phyloP scores from a whole-genome alignment of 2,888 invertebrate species.

The Xylophagus ater region DNA sequence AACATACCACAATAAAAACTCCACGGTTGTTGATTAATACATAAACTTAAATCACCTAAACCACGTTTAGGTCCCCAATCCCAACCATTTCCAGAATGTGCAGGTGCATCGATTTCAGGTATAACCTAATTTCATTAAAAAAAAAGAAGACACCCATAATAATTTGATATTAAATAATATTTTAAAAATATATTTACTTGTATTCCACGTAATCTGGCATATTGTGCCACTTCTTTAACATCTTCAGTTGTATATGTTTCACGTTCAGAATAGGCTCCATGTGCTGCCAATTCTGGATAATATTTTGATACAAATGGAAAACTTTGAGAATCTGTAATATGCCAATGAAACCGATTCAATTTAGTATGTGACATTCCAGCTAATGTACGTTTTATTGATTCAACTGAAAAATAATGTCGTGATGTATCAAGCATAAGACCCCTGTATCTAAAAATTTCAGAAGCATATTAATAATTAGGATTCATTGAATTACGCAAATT shows the following conservation, averaged over 20 bases:
- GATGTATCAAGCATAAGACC: slow-evolving; percentile 87
- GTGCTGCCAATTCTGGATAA: slow-evolving; percentile 65
- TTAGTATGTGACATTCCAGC: slow-evolving; percentile 85
- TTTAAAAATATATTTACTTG: slow-evolving; percentile 66
- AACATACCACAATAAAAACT: slow-evolving; percentile 55
- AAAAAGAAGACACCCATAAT: neutral
- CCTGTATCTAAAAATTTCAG: slow-evolving; percentile 50
- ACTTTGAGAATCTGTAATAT: slow-evolving; percentile 81
- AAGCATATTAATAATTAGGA: slow-evolving; percentile 1
- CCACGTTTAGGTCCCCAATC: slow-evolving; percentile 67
- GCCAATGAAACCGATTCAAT: slow-evolving; percentile 90
- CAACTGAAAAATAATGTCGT: slow-evolving; percentile 73
- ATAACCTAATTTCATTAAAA: slow-evolving; percentile 52
- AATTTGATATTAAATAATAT: neutral
- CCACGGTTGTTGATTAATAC: slow-evolving; percentile 73
- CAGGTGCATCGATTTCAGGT: slow-evolving; percentile 84
- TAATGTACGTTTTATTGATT: slow-evolving; percentile 58
- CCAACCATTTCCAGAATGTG: slow-evolving; percentile 81
- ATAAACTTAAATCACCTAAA: slow-evolving; percentile 66
- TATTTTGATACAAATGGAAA: slow-evolving; percentile 73
- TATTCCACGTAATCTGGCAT: slow-evolving; percentile 70
- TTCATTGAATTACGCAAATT: neutral
- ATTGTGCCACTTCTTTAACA: slow-evolving; percentile 59
- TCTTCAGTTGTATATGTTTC: slow-evolving; percentile 62
- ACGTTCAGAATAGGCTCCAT: slow-evolving; percentile 77